A percentile compares a stretch with the other conserved stretches of the same genome.
Evolutionary conservation across 1,140 invertebrate species (phyloP).

Genomic region (Polypedilum vanderplanki): DNA sequence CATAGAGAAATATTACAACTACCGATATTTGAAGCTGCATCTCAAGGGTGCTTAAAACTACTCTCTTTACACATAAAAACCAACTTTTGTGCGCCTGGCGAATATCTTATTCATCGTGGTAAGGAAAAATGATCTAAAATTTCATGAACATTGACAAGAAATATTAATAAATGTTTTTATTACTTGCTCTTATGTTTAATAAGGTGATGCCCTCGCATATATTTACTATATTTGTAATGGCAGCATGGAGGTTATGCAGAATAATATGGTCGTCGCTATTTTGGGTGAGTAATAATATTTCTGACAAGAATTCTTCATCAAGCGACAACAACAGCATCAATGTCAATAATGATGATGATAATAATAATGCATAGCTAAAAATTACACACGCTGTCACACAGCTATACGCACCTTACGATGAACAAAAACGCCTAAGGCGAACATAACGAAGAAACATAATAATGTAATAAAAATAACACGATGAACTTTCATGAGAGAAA

Average conservation of each 20-base stretch:
- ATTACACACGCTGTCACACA: too few species aligned
- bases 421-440: too few species aligned
- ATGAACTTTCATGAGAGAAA: too few species aligned
- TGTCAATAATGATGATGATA: too few species aligned
- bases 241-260: conserved; percentile 97
- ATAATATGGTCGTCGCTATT: conserved; percentile 97
- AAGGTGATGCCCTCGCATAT: conserved; percentile 91
- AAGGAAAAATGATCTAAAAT: too few species aligned
- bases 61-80: conserved; percentile 82
- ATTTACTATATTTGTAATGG: conserved; percentile 96
- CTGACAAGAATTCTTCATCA: background rate
- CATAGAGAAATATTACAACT: conserved; percentile 89
- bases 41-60: conserved; percentile 83
- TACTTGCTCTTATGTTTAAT: conserved; percentile 36
- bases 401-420: too few species aligned
- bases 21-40: conserved; percentile 88
- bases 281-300: conserved; percentile 61
- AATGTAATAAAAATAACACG: too few species aligned
- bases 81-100: conserved; percentile 93
- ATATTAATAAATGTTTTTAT: too few species aligned
- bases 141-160: too few species aligned
- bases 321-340: too few species aligned
- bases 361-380: background rate
- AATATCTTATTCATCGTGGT: conserved; percentile 78
- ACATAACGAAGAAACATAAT: too few species aligned